phyloP scores from a whole-genome alignment of 2,797 vertebrate species.

The Novumbra hubbsi region DNA sequence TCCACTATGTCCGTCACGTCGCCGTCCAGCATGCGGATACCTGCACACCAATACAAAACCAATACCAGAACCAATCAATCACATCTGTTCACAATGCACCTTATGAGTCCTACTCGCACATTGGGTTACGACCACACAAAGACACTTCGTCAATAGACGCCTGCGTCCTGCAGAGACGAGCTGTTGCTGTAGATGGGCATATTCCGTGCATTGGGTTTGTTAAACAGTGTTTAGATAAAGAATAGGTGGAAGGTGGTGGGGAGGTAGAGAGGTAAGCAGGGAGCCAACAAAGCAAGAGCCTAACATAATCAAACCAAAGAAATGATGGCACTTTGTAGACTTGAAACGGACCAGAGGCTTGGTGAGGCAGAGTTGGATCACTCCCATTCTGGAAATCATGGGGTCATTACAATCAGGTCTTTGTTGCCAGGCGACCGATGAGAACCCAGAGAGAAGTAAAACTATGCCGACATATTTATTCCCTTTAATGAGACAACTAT shows the following conservation, averaged over 20 bases:
- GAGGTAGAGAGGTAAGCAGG: background rate
- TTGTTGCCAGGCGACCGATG: constrained; percentile 29
- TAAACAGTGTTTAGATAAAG: background rate
- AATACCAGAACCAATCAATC: background rate
- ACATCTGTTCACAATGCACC: background rate
- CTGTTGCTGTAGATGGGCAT: background rate
- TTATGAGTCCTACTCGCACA: background rate
- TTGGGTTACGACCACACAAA: background rate
- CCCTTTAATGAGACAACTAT: constrained; percentile 23
- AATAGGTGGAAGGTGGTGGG: background rate
- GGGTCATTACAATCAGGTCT: constrained; percentile 40
- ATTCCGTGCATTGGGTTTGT: background rate
- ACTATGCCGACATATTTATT: background rate
- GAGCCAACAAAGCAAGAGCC: background rate
- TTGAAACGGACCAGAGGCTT: background rate
- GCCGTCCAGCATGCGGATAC: constrained; percentile 90
- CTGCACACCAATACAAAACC: constrained; percentile 52
- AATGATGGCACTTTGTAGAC: background rate
- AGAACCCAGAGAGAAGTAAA: background rate
- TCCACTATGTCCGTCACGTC: constrained; percentile 83
- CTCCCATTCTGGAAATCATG: constrained; percentile 25
- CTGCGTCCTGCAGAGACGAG: background rate
- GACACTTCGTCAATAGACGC: background rate
- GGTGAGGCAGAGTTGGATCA: background rate
- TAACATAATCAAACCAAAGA: background rate